Base-by-base conservation (phyloP, 2,797 vertebrate species). In the Micrastur ruficollis region DNA sequence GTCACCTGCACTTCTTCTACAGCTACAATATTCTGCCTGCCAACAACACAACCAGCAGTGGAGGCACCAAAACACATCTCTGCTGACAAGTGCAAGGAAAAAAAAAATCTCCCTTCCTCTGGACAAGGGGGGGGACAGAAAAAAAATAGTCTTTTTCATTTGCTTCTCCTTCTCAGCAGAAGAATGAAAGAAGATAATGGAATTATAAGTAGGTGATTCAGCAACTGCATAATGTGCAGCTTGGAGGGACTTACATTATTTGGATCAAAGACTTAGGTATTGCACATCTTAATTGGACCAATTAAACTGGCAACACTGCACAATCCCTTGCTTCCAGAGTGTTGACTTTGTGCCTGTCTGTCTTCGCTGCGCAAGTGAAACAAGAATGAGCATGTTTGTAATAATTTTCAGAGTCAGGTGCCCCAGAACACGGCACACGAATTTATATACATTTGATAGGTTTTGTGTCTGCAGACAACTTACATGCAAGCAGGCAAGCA, bases 261-360 rank as follows among this genome's bases (percentile, higher is more conserved):
- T 86, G 92, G 86, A 90, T 91, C 92, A 94, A 94, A 95, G 90
- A 72, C 58, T 93, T 70, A 62, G 1, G 67, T 75, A 92, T 56
- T 93, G 95, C 86, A 80, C 84, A 70, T 94, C 84, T 91, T 96
- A 97, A 96, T 92, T 91, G 96, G 79, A 66, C 95, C 86, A 96
- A 92, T 95, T 96, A 96, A 95, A 91, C 68, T 81, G 68, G 90
- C 82, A 97, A 81, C 89, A 71, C 91, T 86, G 78, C 58, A 76
- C 3, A 4, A 92, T 79, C 72, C 75, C 89, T 90, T 20, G 50
- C 87, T 95, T 87, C 86, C 86, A 89, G 66, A 91, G 68, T 25
- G 58, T 25, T 90, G 84, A 89, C 61, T 94, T 78, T 26, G 40
- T 38, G 79, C 92, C 86, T 84, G 89, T 32, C 47, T 96, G 20